These are phyloP conservation scores for Lagria hirta DNA, from an alignment of 2,888 invertebrate species.

Conservation along the genomic window DNA sequence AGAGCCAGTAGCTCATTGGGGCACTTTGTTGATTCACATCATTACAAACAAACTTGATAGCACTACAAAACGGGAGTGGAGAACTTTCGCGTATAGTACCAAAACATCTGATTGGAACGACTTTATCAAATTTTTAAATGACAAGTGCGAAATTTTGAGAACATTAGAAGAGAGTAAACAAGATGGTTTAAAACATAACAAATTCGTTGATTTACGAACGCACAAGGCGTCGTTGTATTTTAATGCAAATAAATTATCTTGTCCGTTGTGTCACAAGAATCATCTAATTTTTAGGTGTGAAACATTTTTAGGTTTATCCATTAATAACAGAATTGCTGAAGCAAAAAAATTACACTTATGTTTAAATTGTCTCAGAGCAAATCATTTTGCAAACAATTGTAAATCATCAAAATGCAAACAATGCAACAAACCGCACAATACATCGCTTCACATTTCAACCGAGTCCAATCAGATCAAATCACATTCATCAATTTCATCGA, in stretches of 20 bases:
- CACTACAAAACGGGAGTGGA: slow-evolving; percentile 1
- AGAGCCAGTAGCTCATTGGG: neutral
- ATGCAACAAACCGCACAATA: neutral
- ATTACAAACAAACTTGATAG: neutral
- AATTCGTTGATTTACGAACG: neutral
- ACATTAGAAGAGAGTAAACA: neutral
- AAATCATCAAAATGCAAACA: neutral
- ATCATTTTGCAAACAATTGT: neutral
- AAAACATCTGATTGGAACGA: neutral
- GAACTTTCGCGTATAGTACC: neutral
- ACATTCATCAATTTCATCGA: neutral
- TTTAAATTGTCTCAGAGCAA: neutral
- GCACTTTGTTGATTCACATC: neutral
- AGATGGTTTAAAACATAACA: neutral
- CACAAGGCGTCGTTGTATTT: neutral
- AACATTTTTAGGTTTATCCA: neutral
- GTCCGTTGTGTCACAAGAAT: neutral
- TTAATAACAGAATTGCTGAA: neutral
- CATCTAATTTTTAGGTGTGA: neutral
- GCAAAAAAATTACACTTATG: neutral
- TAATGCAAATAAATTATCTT: neutral
- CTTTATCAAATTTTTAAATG: neutral
- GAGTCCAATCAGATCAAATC: neutral
- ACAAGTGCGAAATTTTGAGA: neutral
- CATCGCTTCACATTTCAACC: neutral